Evolutionary conservation across 23 tunicate genomes (phyloP), one percentile per base, ranked within the genome.

Genomic region (Ascidia mentula): DNA sequence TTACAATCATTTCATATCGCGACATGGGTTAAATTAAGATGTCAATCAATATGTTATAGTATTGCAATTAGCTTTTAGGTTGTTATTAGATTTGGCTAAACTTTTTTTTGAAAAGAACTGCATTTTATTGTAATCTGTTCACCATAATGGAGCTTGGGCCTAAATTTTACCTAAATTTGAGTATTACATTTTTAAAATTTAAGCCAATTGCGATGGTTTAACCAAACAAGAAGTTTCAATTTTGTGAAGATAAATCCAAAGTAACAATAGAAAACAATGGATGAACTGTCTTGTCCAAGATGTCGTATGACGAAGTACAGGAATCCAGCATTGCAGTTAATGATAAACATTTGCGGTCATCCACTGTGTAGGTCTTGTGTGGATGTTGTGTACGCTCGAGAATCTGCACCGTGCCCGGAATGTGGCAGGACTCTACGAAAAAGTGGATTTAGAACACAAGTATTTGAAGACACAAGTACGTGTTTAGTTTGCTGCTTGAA

Each of bases 291-390:
- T 7, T 92, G 97, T 69, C 97, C 97, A n/a, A 72, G 97, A 45
- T 92, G 97, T 74, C 92, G 97, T 12, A 87, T 79, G 86, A 92
- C 92, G 17, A 92, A 92, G 65, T 92, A 87, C 71, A 72, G 89
- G 26, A 87, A 87, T 31, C 97, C 97, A 0, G 79, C 97, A 6
- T 61, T 92, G 7, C 74, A 74, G 15, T 40, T 92, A 36, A 74
- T 87, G 86, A 92, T 92, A 60, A 92, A 92, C 78, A 79, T 71
- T 18, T 92, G 97, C 75, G 97, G 97, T n/a, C 97, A 92, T 83
- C 85, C 92, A 22, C 69, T 92, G 70, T 92, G 97, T 79, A 88
- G 87, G 46, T 88, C 92, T 0, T 92, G 97, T 75, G 97, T 92
- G 20, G 92, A 87, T 26, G 79, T 78, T 3, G 61, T 77, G 6